A percentile compares a stretch with the other conserved stretches of the same genome.
Conservation (phyloP, 2,797 vertebrate genomes). For the Arnoldichthys spilopterus region DNA sequence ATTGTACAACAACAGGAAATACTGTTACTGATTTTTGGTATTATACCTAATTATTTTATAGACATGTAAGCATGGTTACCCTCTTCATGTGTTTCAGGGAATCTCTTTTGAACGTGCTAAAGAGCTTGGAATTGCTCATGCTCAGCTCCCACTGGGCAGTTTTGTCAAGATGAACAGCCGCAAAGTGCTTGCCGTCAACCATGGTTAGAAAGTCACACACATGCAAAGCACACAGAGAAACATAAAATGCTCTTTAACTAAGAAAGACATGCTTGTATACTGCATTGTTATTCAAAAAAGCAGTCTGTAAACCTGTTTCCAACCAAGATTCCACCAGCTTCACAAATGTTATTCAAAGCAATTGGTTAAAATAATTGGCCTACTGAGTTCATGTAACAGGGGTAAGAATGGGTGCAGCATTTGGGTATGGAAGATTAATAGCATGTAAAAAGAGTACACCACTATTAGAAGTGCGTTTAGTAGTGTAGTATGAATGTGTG, state of each 20-base stretch:
- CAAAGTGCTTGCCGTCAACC: conserved; percentile 95
- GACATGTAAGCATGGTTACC: neutral
- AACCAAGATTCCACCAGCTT: no score
- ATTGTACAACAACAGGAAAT: neutral
- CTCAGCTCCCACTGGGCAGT: conserved; percentile 90
- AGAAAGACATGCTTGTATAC: no score
- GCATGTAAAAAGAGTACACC: no score
- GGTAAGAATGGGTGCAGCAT: no score
- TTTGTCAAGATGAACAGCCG: conserved; percentile 98
- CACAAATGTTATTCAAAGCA: no score
- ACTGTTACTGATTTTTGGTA: neutral
- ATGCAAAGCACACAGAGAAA: neutral
- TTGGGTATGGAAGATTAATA: no score
- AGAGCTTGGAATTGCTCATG: conserved; percentile 88
- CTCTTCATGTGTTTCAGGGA: conserved; percentile 71
- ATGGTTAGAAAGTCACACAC: conserved; percentile 78
- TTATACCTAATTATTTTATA: no score
- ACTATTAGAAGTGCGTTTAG: no score
- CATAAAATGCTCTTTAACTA: neutral
- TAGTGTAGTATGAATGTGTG: no score
- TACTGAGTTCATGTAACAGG: neutral
- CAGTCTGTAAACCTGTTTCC: no score
- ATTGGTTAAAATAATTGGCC: no score
- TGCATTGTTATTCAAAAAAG: neutral
- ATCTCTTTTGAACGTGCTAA: conserved; percentile 87